These are phyloP conservation scores for Pithecia hirsuta DNA, from an alignment of 2,797 vertebrate genomes.

Conservation along the genomic window DNA sequence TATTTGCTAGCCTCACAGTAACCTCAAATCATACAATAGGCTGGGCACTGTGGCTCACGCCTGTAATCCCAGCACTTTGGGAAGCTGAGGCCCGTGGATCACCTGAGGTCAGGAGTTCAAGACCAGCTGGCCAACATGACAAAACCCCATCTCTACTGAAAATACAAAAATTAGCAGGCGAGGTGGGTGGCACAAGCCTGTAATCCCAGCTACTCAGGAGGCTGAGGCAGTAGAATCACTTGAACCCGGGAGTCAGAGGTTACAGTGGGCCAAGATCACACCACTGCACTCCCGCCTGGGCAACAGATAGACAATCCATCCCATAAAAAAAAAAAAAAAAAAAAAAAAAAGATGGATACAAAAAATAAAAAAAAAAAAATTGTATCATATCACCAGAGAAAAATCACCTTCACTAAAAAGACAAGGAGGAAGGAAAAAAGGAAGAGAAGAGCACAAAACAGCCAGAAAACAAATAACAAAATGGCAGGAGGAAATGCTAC, in stretches of 20 bases:
- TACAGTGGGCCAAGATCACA: background rate
- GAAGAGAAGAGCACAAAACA: background rate
- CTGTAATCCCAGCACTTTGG: background rate
- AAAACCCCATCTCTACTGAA: background rate
- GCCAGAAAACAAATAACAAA: background rate
- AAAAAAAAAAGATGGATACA: background rate
- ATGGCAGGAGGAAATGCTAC: background rate
- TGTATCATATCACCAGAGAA: background rate
- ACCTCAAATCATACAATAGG: background rate
- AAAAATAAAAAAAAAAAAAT: background rate
- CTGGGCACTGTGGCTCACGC: background rate
- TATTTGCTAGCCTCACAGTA: background rate
- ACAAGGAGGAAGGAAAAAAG: background rate
- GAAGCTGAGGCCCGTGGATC: background rate
- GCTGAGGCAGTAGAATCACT: background rate
- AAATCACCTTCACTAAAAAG: background rate
- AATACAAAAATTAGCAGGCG: background rate
- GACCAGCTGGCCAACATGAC: background rate
- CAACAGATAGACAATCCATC: background rate
- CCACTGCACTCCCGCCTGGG: background rate
- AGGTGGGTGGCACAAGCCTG: background rate
- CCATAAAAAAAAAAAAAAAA: background rate
- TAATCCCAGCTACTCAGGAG: background rate
- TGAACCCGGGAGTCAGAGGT: background rate
- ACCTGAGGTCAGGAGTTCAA: background rate